Conservation (phyloP, 2,113 vertebrate species). For the Hucho hucho region DNA sequence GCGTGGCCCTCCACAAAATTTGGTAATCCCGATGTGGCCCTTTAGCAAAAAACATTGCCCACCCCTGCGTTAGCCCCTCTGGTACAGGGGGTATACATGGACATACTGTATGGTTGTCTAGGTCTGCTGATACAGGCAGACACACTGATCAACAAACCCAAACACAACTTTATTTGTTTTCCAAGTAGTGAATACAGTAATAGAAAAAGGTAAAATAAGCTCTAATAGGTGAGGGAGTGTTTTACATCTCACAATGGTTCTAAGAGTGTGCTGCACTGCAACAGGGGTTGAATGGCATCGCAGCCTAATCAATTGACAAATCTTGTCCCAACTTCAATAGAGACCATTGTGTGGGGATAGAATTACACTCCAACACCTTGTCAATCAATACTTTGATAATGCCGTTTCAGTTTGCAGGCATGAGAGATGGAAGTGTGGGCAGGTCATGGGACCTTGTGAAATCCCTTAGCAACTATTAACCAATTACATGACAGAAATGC, state of each 20-base stretch:
- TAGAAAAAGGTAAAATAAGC: too few relatives aligned
- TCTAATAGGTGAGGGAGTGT: slow-evolving; percentile 28
- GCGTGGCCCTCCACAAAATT: too few relatives aligned
- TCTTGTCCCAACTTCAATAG: not conserved
- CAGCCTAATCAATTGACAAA: not conserved
- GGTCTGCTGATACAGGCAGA: slow-evolving; percentile 59
- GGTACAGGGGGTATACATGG: not conserved
- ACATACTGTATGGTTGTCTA: slow-evolving; percentile 53
- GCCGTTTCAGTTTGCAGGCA: slow-evolving; percentile 49
- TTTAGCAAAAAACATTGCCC: too few relatives aligned
- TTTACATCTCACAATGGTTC: slow-evolving; percentile 52
- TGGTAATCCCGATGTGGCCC: too few relatives aligned
- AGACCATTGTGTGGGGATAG: slow-evolving; percentile 56
- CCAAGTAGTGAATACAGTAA: too few relatives aligned
- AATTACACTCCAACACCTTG: slow-evolving; percentile 53
- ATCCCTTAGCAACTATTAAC: slow-evolving; percentile 8
- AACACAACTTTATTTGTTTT: too few relatives aligned
- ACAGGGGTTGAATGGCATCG: not conserved
- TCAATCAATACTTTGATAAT: slow-evolving; percentile 42
- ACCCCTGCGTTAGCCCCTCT: too few relatives aligned
- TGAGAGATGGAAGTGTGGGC: slow-evolving; percentile 34
- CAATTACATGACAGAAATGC: not conserved
- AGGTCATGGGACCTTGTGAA: slow-evolving; percentile 46
- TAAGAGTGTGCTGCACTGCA: not conserved
- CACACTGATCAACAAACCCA: slow-evolving; percentile 64